Conservation (phyloP, 2,888 invertebrate genomes). For the Synergus japonicus region DNA sequence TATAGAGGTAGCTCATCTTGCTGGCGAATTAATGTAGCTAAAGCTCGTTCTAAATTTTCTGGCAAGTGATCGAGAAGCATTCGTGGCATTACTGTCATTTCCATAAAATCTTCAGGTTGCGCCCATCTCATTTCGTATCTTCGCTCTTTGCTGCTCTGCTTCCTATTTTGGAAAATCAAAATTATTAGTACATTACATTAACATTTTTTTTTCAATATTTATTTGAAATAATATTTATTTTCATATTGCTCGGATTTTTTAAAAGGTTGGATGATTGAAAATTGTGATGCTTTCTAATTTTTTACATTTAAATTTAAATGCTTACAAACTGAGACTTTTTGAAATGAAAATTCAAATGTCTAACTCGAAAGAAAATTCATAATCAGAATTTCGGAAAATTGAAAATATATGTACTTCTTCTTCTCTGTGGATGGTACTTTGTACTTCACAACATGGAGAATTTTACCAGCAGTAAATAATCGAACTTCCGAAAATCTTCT, state of each 20-base stretch:
- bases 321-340: background rate
- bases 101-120: slow-evolving; percentile 87
- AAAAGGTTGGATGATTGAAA: background rate
- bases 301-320: too few species aligned
- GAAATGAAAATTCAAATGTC: background rate
- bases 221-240: background rate
- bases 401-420: slow-evolving; percentile 51
- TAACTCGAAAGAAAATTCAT: background rate
- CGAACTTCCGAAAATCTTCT: slow-evolving; percentile 85
- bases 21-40: slow-evolving; percentile 81
- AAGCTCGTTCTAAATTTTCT: slow-evolving; percentile 85
- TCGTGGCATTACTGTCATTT: slow-evolving; percentile 89
- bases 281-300: background rate
- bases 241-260: background rate
- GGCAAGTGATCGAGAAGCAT: slow-evolving; percentile 93
- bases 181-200: background rate
- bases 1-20: slow-evolving; percentile 70
- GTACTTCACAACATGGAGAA: slow-evolving; percentile 87
- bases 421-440: slow-evolving; percentile 80
- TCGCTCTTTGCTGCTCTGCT: slow-evolving; percentile 79
- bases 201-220: background rate
- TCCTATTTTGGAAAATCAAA: slow-evolving; percentile 59
- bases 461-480: slow-evolving; percentile 88
- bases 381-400: background rate
- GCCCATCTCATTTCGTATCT: slow-evolving; percentile 89